Conservation (phyloP, 2,888 invertebrate species). For the Yponomeuta cagnagella region DNA sequence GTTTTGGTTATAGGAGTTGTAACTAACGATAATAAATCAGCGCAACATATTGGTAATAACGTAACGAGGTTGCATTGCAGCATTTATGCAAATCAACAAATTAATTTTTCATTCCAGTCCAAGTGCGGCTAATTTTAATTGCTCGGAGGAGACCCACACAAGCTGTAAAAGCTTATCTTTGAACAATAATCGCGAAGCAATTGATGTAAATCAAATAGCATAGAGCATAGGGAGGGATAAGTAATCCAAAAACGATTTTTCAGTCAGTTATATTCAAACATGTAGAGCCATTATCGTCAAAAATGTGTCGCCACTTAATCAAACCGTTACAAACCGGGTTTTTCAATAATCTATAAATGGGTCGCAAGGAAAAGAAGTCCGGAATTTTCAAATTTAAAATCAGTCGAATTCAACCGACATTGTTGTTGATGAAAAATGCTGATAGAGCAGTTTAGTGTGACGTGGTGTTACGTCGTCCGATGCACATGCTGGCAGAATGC, state of each 20-base stretch:
- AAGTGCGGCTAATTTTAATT: constrained; percentile 7
- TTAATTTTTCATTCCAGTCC: constrained; percentile 2
- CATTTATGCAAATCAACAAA: constrained; percentile 10
- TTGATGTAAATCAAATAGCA: constrained; percentile 1
- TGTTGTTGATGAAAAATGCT: not conserved
- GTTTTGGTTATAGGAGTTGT: not conserved
- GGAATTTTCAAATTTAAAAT: not conserved
- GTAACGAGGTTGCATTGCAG: constrained; percentile 2
- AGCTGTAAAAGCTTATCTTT: constrained; percentile 8
- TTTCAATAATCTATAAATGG: not conserved
- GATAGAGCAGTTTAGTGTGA: not conserved
- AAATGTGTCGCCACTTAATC: not conserved
- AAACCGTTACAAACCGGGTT: not conserved
- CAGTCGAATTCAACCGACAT: not conserved
- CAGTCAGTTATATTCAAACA: not conserved
- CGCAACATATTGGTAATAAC: not conserved
- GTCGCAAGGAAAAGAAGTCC: not conserved
- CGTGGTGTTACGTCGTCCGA: constrained; percentile 7
- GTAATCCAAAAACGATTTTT: not conserved
- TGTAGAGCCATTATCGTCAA: not conserved
- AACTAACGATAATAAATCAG: not conserved
- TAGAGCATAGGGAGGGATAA: not conserved
- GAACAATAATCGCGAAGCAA: not conserved
- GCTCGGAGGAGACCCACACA: constrained; percentile 8
- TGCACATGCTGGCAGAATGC: constrained; percentile 1